These are phyloP conservation scores for Ceratina australensis DNA, from an alignment of 1,140 invertebrate genomes.

Conservation along the genomic window DNA sequence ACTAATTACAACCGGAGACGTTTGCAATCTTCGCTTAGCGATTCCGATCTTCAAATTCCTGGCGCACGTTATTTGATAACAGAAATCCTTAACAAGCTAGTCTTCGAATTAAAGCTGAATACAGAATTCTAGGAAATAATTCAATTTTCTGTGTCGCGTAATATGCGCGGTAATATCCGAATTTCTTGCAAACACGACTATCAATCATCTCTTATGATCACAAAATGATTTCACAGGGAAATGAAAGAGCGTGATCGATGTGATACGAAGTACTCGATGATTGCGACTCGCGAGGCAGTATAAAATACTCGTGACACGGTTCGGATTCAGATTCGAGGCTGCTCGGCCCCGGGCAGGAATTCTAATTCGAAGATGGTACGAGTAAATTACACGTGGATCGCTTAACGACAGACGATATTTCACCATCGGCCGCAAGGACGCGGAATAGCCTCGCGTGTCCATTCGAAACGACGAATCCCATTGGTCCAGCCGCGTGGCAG, in stretches of 20 bases:
- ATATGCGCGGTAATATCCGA: too few species aligned
- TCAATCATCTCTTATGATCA: too few species aligned
- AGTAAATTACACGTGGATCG: slow-evolving; percentile 29
- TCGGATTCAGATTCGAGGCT: slow-evolving; percentile 38
- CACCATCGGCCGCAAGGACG: slow-evolving; percentile 10
- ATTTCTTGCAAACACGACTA: too few species aligned
- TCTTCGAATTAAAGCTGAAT: too few species aligned
- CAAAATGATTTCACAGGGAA: too few species aligned
- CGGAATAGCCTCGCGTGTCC: slow-evolving; percentile 7
- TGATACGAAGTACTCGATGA: too few species aligned
- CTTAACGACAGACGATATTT: slow-evolving; percentile 34
- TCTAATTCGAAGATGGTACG: slow-evolving; percentile 21
- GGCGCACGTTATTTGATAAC: too few species aligned
- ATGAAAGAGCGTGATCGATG: too few species aligned
- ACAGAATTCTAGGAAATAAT: too few species aligned
- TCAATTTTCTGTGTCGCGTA: too few species aligned
- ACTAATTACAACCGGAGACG: background rate
- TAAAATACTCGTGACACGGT: slow-evolving; percentile 25
- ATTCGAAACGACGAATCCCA: slow-evolving; percentile 9
- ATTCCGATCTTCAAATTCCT: background rate
- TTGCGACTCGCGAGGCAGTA: background rate
- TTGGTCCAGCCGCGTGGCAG: background rate
- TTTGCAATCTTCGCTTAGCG: background rate
- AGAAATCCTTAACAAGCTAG: too few species aligned
- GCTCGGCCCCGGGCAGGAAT: slow-evolving; percentile 36